Base-by-base conservation (phyloP, 1,140 invertebrate genomes). In the Drosophila insularis region DNA sequence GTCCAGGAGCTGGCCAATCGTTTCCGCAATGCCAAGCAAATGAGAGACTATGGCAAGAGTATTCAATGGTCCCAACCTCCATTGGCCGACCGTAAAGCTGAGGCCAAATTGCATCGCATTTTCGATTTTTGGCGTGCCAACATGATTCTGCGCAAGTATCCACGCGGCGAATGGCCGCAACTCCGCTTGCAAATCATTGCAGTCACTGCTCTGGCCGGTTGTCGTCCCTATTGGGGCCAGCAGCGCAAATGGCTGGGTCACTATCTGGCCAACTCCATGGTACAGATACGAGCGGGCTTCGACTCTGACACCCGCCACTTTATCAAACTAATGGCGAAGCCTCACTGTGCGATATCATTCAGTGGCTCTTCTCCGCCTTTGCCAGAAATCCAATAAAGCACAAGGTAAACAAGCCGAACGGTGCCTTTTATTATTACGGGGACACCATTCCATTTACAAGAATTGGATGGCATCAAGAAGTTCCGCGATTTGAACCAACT, bases 201-300 rank as follows among this genome's bases (percentile, higher is more conserved):
- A 0, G 96, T 96, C 14, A 94, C 96, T 54, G 95, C 94, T 4
- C 92, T 99, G 11, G 93, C 94, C 59, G 95, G 95, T 0, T 94
- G 97, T 67, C 94, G 98, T 35, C 84, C 92, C 1, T 93, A 96
- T 61, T 99, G 97, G 96, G 98, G 98, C 0, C 95, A 96, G 56
- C 93, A 94, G 4, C 93, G 98, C 31, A 94, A 95, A 69, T 99
- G 98, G 98, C 94, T 96, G 72, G 98, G 98, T 31, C 98, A 99
- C 92, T 99, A 99, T 91, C 92, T 99, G 61, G 93, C 95, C 1
- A 93, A 94, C 50, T 93, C 94, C 31, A 93, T 94, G 37, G n/a
- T n/a, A n/a, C n/a, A n/a, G 97, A 99, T 86, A 98, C 99, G 91
- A 93, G 94, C 31, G n/a, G 94, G 95, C 46, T 95, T 94, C 56